phyloP scores from a whole-genome alignment of 2,113 vertebrate genomes.

The Taurulus bubalis region DNA sequence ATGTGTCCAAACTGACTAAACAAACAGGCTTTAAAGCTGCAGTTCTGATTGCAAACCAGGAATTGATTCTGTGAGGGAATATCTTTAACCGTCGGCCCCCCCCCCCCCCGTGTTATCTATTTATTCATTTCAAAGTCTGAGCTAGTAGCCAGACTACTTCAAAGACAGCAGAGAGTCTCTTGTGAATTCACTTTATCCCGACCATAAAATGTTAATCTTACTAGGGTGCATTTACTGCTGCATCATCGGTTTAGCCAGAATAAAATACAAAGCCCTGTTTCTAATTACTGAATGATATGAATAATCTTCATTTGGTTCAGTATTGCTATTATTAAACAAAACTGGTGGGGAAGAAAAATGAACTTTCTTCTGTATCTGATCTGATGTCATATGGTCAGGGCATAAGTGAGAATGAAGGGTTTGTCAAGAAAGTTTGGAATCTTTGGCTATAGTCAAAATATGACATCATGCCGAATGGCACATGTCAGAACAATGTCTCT shows the following conservation, averaged over 20 bases:
- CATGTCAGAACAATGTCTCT: not conserved
- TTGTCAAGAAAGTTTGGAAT: not conserved
- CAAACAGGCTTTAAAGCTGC: constrained; percentile 24
- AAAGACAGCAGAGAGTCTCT: constrained; percentile 52
- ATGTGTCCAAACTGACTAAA: constrained; percentile 13
- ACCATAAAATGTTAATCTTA: constrained; percentile 46
- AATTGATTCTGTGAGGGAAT: constrained; percentile 42
- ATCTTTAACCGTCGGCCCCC: constrained; percentile 14
- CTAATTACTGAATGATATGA: constrained; percentile 48
- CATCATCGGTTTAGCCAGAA: constrained; percentile 38
- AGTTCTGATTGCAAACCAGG: constrained; percentile 7
- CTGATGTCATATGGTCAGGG: not conserved
- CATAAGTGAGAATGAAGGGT: not conserved
- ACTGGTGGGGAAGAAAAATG: not conserved
- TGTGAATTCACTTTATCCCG: constrained; percentile 42
- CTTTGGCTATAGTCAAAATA: not conserved
- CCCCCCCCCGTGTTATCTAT: constrained; percentile 13
- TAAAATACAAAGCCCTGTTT: constrained; percentile 25
- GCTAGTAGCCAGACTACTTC: constrained; percentile 52
- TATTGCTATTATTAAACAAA: not conserved
- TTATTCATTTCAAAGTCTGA: constrained; percentile 59
- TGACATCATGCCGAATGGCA: not conserved
- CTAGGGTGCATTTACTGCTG: constrained; percentile 32
- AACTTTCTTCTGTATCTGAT: not conserved
- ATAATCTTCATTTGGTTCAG: constrained; percentile 31